Evolutionary conservation across 2,888 invertebrate genomes (phyloP).

Genomic region (Aphidius colemani): DNA sequence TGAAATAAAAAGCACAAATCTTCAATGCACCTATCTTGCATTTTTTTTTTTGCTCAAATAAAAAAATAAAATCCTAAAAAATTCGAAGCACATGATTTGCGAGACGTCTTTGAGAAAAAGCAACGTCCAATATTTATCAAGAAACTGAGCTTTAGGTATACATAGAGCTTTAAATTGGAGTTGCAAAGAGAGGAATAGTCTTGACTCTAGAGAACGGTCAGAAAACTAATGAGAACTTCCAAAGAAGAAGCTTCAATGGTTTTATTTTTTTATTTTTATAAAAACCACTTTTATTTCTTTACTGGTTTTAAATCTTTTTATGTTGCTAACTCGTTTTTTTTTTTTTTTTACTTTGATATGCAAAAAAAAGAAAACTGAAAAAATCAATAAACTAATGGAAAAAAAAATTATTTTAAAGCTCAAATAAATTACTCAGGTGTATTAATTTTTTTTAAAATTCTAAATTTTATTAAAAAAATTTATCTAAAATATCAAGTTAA

Average conservation of each 20-base stretch:
- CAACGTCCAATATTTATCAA: slow-evolving; percentile 15
- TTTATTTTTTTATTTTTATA: slow-evolving; percentile 5
- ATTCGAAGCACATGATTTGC: slow-evolving; percentile 14
- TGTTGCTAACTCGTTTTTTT: not conserved
- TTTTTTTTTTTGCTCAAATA: no score
- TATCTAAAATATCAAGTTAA: no score
- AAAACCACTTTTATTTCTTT: not conserved
- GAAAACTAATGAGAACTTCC: slow-evolving; percentile 16
- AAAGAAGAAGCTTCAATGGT: slow-evolving; percentile 12
- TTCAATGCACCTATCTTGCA: no score
- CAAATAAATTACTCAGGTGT: no score
- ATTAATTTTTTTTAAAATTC: no score
- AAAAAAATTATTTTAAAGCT: no score
- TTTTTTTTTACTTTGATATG: not conserved
- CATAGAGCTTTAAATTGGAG: slow-evolving; percentile 8
- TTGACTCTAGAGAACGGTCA: slow-evolving; percentile 14
- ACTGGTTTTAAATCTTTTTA: not conserved
- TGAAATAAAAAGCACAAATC: not conserved
- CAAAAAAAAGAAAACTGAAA: not conserved
- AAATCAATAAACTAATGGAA: slow-evolving; percentile 1
- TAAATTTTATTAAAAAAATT: no score
- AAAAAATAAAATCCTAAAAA: not conserved
- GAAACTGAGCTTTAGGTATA: not conserved
- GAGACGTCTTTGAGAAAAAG: slow-evolving; percentile 1
- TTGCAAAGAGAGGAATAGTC: slow-evolving; percentile 5